Evolutionary conservation across 2,797 vertebrate species (phyloP).

Genomic region (Salmo trutta): DNA sequence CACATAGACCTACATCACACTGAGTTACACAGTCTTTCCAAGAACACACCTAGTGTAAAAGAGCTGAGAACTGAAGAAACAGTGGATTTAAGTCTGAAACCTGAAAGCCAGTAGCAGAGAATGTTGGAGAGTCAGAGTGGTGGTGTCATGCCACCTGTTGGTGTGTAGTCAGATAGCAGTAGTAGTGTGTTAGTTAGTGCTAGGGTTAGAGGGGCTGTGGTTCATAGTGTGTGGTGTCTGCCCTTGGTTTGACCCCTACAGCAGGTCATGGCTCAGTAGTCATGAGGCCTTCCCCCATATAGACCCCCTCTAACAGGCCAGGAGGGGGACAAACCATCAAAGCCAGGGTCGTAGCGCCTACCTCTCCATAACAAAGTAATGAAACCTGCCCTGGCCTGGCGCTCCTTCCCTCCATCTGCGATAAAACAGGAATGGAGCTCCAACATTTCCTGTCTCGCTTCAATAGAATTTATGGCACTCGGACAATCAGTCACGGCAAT

Average conservation of each 20-base stretch:
- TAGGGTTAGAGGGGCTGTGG: slow-evolving; percentile 19
- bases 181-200: slow-evolving; percentile 15
- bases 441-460: slow-evolving; percentile 41
- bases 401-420: slow-evolving; percentile 1
- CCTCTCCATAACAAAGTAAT: slow-evolving; percentile 52
- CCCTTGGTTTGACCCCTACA: slow-evolving; percentile 62
- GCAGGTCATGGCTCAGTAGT: slow-evolving; percentile 59
- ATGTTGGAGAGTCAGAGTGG: slow-evolving; percentile 10
- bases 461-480: slow-evolving; percentile 53
- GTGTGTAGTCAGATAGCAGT: slow-evolving; percentile 43
- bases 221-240: slow-evolving; percentile 56
- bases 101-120: not conserved
- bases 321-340: slow-evolving; percentile 66
- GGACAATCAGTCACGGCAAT: slow-evolving; percentile 41
- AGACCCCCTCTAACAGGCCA: slow-evolving; percentile 48
- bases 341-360: slow-evolving; percentile 44
- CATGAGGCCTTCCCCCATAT: slow-evolving; percentile 41
- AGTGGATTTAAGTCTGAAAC: not conserved
- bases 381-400: slow-evolving; percentile 59
- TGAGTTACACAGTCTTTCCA: too few relatives aligned
- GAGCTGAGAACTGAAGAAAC: not conserved
- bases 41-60: not conserved
- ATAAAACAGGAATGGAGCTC: slow-evolving; percentile 57
- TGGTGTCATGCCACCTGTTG: slow-evolving; percentile 63
- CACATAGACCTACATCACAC: too few relatives aligned